Evolutionary conservation across 2,888 invertebrate species (phyloP).

Genomic region (Pocota personata): DNA sequence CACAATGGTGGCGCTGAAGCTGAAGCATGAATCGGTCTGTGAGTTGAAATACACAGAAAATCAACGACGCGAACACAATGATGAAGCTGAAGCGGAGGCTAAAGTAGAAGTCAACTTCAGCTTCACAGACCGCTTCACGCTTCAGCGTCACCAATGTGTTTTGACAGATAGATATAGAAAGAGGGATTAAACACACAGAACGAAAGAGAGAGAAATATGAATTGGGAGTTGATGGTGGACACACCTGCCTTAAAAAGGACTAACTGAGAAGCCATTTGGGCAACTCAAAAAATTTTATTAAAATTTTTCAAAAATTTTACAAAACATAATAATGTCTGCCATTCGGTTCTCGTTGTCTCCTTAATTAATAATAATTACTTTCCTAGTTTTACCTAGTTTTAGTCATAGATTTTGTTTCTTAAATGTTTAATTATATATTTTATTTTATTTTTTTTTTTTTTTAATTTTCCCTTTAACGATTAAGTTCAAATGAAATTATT

Average conservation of each 20-base stretch:
- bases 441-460: conserved; percentile 50
- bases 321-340: conserved; percentile 52
- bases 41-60: no score
- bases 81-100: no score
- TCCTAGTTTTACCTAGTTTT: conserved; percentile 58
- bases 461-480: conserved; percentile 49
- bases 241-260: conserved; percentile 70
- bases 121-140: no score
- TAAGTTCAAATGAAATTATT: conserved; percentile 74
- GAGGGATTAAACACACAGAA: not conserved
- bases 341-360: conserved; percentile 72
- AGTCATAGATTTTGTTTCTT: conserved; percentile 68
- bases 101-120: no score
- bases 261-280: conserved; percentile 51
- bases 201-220: conserved; percentile 16
- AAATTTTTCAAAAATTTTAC: conserved; percentile 28
- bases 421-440: conserved; percentile 67
- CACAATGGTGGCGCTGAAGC: no score
- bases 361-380: conserved; percentile 45
- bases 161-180: not conserved
- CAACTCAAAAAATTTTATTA: conserved; percentile 44
- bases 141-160: no score
- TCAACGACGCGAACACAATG: no score
- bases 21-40: no score
- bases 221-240: conserved; percentile 63